phyloP scores from a whole-genome alignment of 64 coral and sea anemone species.

The Porites australiensis region DNA sequence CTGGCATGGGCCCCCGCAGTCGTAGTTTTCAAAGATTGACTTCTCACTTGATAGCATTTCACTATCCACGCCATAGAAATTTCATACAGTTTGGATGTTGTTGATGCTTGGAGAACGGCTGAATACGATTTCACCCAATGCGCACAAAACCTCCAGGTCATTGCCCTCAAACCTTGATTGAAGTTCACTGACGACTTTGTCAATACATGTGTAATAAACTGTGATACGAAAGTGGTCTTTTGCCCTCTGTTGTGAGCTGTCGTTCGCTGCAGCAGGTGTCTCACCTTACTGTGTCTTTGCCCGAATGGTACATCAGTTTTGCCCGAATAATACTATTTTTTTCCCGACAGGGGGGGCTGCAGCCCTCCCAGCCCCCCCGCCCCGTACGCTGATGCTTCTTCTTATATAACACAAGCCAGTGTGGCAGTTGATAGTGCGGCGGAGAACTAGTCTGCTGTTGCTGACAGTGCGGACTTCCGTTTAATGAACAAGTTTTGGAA shows the following conservation, averaged over 20 bases:
- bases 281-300: too few species aligned
- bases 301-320: too few species aligned
- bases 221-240: slow-evolving; percentile 16
- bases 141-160: slow-evolving; percentile 46
- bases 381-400: too few species aligned
- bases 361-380: too few species aligned
- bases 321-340: too few species aligned
- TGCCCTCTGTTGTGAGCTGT: slow-evolving; percentile 21
- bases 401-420: too few species aligned
- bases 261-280: slow-evolving; percentile 16
- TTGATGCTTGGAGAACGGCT: slow-evolving; percentile 26
- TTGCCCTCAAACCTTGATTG: slow-evolving; percentile 49
- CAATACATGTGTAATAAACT: slow-evolving; percentile 14
- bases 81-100: slow-evolving; percentile 12
- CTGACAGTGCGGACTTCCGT: too few species aligned
- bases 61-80: slow-evolving; percentile 20
- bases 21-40: neutral
- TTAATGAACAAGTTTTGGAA: too few species aligned
- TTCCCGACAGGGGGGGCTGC: too few species aligned
- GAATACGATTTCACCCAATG: slow-evolving; percentile 43
- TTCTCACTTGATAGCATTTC: slow-evolving; percentile 26
- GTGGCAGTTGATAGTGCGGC: too few species aligned
- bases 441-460: too few species aligned
- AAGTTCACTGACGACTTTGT: slow-evolving; percentile 46
- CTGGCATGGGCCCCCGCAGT: too few species aligned